Conservation (phyloP, 2,797 vertebrate genomes). For the Diceros bicornis region DNA sequence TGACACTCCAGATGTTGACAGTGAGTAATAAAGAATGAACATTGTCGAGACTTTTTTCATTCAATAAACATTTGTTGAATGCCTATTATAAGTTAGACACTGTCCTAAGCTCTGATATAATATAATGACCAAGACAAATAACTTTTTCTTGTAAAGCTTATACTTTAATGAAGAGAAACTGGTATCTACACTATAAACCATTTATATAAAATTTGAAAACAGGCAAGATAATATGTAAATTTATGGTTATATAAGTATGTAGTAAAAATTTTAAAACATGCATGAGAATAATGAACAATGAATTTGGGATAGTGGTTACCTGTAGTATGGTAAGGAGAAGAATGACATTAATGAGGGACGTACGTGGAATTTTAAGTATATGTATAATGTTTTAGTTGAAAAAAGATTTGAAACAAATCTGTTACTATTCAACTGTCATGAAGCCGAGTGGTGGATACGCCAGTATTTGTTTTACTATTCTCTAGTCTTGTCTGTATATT, state of each 20-base stretch:
- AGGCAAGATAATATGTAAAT: background rate
- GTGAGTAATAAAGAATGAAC: background rate
- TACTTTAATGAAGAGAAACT: background rate
- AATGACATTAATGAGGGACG: background rate
- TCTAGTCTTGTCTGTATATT: conserved; percentile 12
- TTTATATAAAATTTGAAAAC: conserved; percentile 32
- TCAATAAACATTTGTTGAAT: background rate
- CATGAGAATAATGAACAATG: background rate
- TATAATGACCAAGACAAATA: conserved; percentile 1
- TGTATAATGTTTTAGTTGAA: conserved; percentile 21
- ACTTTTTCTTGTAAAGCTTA: conserved; percentile 37
- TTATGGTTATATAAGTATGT: background rate
- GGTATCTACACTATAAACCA: background rate
- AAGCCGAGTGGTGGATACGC: background rate
- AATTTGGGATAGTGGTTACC: background rate
- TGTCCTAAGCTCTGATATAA: background rate
- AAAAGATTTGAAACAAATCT: background rate
- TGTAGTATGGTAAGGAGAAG: background rate
- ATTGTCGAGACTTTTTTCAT: background rate
- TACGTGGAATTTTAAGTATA: background rate
- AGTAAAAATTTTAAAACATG: conserved; percentile 20
- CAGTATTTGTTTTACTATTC: conserved; percentile 17
- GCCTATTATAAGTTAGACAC: background rate
- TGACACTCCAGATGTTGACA: background rate
- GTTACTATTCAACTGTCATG: conserved; percentile 45